phyloP scores from a whole-genome alignment of 2,113 vertebrate species.

The Odontesthes bonariensis region DNA sequence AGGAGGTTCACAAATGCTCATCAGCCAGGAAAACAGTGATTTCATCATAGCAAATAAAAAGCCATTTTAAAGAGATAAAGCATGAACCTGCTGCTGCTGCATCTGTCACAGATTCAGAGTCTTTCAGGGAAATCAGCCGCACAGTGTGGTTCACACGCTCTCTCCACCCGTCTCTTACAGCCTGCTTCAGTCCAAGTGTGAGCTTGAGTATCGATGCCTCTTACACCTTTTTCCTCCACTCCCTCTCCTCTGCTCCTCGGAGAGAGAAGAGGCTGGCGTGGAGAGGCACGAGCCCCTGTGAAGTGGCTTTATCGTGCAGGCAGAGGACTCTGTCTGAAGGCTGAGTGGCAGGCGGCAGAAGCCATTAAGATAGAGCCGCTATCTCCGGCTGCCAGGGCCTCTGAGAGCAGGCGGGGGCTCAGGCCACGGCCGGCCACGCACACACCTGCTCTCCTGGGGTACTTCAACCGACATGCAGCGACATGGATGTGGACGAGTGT shows the following conservation, averaged over 20 bases:
- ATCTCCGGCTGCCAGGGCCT: constrained; percentile 77
- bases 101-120: constrained; percentile 8
- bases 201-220: constrained; percentile 68
- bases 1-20: too few species aligned
- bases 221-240: constrained; percentile 46
- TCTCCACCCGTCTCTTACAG: constrained; percentile 19
- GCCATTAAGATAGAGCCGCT: constrained; percentile 82
- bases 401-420: constrained; percentile 66
- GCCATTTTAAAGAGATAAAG: too few species aligned
- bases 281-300: constrained; percentile 74
- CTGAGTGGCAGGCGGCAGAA: constrained; percentile 81
- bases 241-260: constrained; percentile 32
- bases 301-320: constrained; percentile 82
- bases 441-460: constrained; percentile 33
- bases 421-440: constrained; percentile 39
- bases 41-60: too few species aligned
- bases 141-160: constrained; percentile 22
- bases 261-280: constrained; percentile 51
- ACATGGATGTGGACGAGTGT: constrained; percentile 54
- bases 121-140: constrained; percentile 31
- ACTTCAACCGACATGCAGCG: constrained; percentile 48
- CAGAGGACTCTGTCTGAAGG: constrained; percentile 74
- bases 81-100: too few species aligned
- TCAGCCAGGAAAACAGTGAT: too few species aligned
- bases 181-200: constrained; percentile 44